These are phyloP conservation scores for Miltochrista miniata DNA, from an alignment of 2,888 invertebrate genomes.

Conservation along the genomic window DNA sequence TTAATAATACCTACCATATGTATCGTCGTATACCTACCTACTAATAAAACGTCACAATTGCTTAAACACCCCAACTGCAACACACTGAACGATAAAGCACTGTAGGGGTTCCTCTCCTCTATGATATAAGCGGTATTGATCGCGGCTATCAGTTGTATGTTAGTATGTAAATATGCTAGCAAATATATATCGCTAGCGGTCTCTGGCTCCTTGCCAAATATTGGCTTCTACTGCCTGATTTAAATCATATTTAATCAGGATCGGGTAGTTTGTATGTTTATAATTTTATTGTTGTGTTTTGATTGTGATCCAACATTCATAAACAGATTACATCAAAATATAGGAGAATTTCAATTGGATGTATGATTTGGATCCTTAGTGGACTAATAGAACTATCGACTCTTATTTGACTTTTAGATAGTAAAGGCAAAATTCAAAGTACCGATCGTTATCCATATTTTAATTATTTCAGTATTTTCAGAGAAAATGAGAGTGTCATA, in stretches of 20 bases:
- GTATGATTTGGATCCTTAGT: too few relatives aligned
- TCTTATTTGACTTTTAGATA: too few relatives aligned
- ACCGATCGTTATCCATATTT: too few relatives aligned
- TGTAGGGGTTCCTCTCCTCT: conserved; percentile 10
- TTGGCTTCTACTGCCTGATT: conserved; percentile 43
- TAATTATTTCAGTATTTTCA: too few relatives aligned
- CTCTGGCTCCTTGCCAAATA: conserved; percentile 61
- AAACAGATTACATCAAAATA: too few relatives aligned
- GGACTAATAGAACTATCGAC: too few relatives aligned
- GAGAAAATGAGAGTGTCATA: too few relatives aligned
- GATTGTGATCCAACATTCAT: too few relatives aligned
- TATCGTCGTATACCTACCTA: too few relatives aligned
- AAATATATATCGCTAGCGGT: conserved; percentile 64
- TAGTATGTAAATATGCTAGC: conserved; percentile 49
- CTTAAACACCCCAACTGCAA: conserved; percentile 6
- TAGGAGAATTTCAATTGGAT: too few relatives aligned
- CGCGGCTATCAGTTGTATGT: conserved; percentile 34
- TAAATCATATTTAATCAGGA: conserved; percentile 52
- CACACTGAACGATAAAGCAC: neutral
- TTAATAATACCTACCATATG: too few relatives aligned
- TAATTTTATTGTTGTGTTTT: conserved; percentile 24
- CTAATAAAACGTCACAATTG: neutral
- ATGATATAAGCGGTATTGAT: conserved; percentile 38
- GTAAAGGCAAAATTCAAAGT: too few relatives aligned
- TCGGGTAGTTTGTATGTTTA: conserved; percentile 17